Base-by-base conservation (phyloP, 1,140 invertebrate genomes). In the Drosophila asahinai region DNA sequence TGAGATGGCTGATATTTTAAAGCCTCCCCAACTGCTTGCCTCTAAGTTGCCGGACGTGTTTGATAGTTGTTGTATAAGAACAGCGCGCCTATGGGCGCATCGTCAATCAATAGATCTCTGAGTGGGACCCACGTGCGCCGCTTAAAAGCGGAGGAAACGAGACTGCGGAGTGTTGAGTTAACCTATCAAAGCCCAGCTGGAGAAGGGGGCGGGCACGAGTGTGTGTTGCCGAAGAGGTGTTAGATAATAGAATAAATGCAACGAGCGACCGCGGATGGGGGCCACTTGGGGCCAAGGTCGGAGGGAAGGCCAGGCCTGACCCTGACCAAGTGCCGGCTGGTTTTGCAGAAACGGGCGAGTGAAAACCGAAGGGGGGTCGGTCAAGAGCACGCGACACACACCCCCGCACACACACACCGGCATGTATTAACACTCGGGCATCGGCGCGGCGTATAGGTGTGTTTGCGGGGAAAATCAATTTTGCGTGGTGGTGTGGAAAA, bases 391-490 rank as follows among this genome's bases (percentile, higher is more conserved):
- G 55, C 59, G 75, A 70, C 73, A 70, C 82, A 64, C 64, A 58
- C 36, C 54, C 57, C 17, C 30, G 40, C 12, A 62, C 54, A 45
- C 40, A 51, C 49, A 49, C 57, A 51, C 62, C 49, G 72, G 54
- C 47, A 36, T 15, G 11, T 47, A 66, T 33, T 22, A 36, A 38
- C 43, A 38, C 30, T 49, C 19, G n/a, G 14, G 33, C 33, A 22
- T 38, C 12, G 30, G 52, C 12, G 52, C 52, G 52, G 17, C 52
- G 7, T 54, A 33, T 11, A 22, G 9, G 30, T 38, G 60, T 38
- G 64, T 48, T 54, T 59, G 42, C 25, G 63, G 52, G 72, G 77
- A 87, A 87, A 87, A 87, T 87, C 83, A 87, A 87, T 87, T 87
- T 71, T 40, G 64, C 48, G 54, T 52, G 55, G 54, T 45, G 52